Conservation (phyloP, 2,113 vertebrate genomes). For the Cairina moschata region DNA sequence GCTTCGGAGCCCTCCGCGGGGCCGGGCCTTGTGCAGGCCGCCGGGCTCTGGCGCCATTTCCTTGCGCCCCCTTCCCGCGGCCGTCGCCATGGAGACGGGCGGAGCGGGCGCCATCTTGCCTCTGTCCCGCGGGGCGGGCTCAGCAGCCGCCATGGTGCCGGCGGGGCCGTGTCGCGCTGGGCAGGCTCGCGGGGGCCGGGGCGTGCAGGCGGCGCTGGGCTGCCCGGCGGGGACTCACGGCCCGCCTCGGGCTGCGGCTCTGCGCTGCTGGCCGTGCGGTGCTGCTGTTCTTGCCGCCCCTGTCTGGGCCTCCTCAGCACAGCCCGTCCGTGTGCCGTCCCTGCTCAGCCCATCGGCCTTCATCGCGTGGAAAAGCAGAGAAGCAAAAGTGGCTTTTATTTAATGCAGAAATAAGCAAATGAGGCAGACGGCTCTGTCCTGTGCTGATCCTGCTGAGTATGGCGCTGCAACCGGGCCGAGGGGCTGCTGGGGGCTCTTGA, state of each 20-base stretch:
- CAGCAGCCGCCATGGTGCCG: no score
- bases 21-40: no score
- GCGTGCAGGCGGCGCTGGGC: no score
- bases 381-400: background rate
- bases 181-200: no score
- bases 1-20: no score
- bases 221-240: background rate
- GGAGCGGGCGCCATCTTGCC: no score
- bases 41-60: no score
- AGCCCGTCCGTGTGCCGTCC: background rate
- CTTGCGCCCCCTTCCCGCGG: no score
- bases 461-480: background rate
- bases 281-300: background rate
- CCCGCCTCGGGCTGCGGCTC: background rate
- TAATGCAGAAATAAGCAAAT: background rate
- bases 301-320: fast-evolving
- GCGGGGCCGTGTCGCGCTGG: no score
- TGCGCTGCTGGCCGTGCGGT: background rate
- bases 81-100: no score
- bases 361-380: background rate
- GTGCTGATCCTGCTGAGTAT: background rate
- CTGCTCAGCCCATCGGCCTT: background rate
- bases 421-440: background rate
- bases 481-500: no score
- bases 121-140: no score